Evolutionary conservation across 1,140 invertebrate species (phyloP).

Genomic region (Eriosoma lanigerum): DNA sequence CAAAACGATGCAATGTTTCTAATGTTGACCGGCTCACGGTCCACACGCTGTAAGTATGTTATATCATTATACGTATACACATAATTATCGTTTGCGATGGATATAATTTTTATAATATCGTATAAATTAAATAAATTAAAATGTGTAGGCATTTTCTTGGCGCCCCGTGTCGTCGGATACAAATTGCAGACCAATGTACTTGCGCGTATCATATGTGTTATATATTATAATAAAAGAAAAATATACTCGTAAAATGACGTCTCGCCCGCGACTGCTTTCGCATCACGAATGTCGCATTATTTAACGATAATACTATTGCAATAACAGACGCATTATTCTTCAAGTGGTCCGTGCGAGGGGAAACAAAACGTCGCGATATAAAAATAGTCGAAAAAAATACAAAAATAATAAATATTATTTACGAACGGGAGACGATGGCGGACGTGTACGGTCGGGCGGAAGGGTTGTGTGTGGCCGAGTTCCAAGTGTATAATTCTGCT

Average conservation of each 20-base stretch:
- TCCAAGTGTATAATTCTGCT: constrained; percentile 5
- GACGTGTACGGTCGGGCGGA: neutral
- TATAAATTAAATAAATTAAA: too few species aligned
- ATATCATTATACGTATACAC: neutral
- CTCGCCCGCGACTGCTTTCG: neutral
- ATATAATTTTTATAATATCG: too few species aligned
- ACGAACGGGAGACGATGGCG: neutral
- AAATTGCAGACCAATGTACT: too few species aligned
- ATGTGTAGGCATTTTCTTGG: constrained; percentile 24
- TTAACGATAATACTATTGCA: constrained; percentile 18
- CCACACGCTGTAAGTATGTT: neutral
- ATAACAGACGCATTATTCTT: neutral
- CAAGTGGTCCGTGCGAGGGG: neutral
- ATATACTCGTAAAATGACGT: neutral
- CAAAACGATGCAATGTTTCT: too few species aligned
- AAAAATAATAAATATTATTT: too few species aligned
- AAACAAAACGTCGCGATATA: neutral
- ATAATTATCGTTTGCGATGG: too few species aligned
- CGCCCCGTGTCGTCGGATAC: neutral
- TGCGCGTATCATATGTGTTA: neutral
- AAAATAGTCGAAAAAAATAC: constrained; percentile 42
- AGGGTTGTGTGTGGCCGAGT: constrained; percentile 22
- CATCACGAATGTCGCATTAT: constrained; percentile 17
- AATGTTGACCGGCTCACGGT: neutral
- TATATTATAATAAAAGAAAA: neutral